Base-by-base conservation (phyloP, 2,888 invertebrate species). In the Ochropacha duplaris region DNA sequence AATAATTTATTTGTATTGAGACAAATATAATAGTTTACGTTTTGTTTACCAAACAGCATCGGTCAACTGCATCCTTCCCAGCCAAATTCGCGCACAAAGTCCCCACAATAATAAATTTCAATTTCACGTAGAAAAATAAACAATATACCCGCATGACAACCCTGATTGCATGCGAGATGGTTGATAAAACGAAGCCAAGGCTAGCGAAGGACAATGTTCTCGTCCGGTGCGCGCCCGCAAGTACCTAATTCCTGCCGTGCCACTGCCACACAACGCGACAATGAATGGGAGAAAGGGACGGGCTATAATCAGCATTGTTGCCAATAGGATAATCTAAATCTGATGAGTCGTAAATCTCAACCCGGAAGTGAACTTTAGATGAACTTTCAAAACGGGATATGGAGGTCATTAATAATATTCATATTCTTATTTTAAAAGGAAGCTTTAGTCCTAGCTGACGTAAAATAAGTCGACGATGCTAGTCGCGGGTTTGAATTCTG, bases 131-230 rank as follows among this genome's bases (percentile, higher is more conserved):
- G 73, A 74, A 70, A 71, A 68, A 72, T 65, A 73, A 71, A 73
- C 61, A 79, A 72, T 76, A 69, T 54, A 67, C 84, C 82, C 82
- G 82, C 79, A 82, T 83, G 80, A 64, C 84, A 84, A 58, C 85
- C 84, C 83, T 85, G 79, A 76, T 76, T 76, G 81, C 71, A 71
- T 62, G 66, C 64, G 66, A 74, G 76, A 76, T 76, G 70, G 63
- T 65, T 72, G 74, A 79, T 82, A 83, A 86, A 85, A 79, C 75
- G 79, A 76, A 85, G 79, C 84, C 90, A 89, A 90, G 90, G 90
- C 90, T 89, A 86, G 81, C 79, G 88, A 90, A 90, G 90, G 89
- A 89, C 89, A 90, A 83, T 84, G 86, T 81, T 83, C 87, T 67
- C 88, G 66, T 71, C 74, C 74, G 72, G 69, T 68, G 65, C 56